These are phyloP conservation scores for Panagrolaimus sp. DNA, from an alignment of 1,140 invertebrate species.

Conservation along the genomic window DNA sequence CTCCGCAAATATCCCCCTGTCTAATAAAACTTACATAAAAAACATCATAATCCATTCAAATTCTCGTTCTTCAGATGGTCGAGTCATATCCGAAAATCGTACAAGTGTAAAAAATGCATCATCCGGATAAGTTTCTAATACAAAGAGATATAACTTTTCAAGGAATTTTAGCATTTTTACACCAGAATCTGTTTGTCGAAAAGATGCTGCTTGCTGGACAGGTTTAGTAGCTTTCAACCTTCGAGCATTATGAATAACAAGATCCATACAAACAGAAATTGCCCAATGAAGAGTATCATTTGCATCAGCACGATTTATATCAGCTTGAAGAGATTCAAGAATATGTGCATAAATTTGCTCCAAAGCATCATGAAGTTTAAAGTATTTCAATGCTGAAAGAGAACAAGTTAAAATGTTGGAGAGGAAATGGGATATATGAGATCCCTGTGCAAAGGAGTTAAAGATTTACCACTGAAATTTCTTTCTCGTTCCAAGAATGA, in stretches of 20 bases:
- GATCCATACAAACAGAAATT: not conserved
- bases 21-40: not conserved
- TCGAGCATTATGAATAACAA: not conserved
- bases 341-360: not conserved
- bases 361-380: not conserved
- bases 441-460: not conserved
- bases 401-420: no score
- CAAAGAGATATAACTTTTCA: not conserved
- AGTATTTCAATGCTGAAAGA: slow-evolving; percentile 3
- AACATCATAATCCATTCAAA: slow-evolving; percentile 5
- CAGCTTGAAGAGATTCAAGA: not conserved
- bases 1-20: no score
- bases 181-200: not conserved
- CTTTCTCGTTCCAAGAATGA: not conserved
- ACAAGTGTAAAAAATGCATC: not conserved
- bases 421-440: not conserved
- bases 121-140: not conserved
- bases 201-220: not conserved
- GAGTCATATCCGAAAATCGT: not conserved
- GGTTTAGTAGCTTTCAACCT: not conserved
- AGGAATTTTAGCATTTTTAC: not conserved
- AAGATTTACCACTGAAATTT: not conserved
- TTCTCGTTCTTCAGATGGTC: not conserved
- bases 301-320: not conserved
- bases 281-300: not conserved